Conservation (phyloP, 2,113 vertebrate species). For the Pangasianodon gigas region DNA sequence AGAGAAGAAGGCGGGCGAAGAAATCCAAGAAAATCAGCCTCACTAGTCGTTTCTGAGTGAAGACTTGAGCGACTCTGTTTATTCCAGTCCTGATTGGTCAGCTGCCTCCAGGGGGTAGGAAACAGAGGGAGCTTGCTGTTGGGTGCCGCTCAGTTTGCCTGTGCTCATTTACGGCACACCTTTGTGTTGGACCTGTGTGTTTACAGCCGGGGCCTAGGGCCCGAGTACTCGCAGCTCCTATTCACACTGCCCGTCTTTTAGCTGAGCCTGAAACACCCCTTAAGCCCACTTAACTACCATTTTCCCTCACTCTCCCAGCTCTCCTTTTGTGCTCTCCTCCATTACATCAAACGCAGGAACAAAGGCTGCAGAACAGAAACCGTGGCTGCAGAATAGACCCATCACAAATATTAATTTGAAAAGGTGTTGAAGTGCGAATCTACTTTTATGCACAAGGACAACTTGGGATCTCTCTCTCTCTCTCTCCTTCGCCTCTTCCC, state of each 20-base stretch:
- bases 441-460: conserved; percentile 99
- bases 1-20: conserved; percentile 46
- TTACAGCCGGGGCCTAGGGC: conserved; percentile 99
- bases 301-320: conserved; percentile 99
- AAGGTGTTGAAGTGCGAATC: conserved; percentile 99
- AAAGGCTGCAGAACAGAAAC: conserved; percentile 99
- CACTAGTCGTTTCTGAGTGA: conserved; percentile 1
- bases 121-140: neutral
- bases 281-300: conserved; percentile 99
- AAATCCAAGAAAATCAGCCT: conserved; percentile 7
- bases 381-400: conserved; percentile 96
- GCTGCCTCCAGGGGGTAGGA: conserved; percentile 79
- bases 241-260: conserved; percentile 92
- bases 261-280: conserved; percentile 99
- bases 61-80: conserved; percentile 43
- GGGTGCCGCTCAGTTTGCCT: conserved; percentile 78
- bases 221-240: conserved; percentile 96
- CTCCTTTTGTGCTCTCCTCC: conserved; percentile 99
- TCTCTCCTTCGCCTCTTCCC: neutral
- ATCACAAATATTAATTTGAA: conserved; percentile 99
- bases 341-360: conserved; percentile 99
- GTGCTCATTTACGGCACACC: conserved; percentile 99
- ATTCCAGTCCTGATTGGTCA: conserved; percentile 86
- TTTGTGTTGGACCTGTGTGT: conserved; percentile 99
- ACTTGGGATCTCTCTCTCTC: conserved; percentile 90